Evolutionary conservation across 1,140 invertebrate genomes (phyloP).

Genomic region (Ruditapes philippinarum): DNA sequence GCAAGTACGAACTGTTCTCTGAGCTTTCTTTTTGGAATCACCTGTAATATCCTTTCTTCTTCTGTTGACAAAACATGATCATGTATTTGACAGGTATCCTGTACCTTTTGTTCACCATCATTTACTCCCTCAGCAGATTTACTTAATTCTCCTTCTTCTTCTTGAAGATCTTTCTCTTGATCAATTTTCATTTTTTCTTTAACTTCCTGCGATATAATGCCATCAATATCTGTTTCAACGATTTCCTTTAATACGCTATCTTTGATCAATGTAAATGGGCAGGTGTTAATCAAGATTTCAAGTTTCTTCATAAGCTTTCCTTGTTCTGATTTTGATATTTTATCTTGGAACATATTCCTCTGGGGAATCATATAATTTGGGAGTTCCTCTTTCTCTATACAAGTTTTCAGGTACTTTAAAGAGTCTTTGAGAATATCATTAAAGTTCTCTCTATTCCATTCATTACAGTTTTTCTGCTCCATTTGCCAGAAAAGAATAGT

Average conservation of each 20-base stretch:
- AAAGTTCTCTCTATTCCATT: not conserved
- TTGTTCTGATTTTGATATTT: not conserved
- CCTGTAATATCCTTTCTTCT: not conserved
- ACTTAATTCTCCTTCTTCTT: too few species aligned
- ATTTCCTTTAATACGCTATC: too few species aligned
- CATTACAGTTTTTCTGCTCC: not conserved
- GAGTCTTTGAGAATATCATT: not conserved
- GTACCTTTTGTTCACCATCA: too few species aligned
- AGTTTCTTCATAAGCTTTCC: not conserved
- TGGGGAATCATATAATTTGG: conserved; percentile 43
- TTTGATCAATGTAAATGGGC: too few species aligned
- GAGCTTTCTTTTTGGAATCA: not conserved
- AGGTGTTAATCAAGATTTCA: not conserved
- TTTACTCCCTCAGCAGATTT: too few species aligned
- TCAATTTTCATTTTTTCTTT: not conserved
- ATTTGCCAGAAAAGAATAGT: conserved; percentile 24
- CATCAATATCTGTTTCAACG: not conserved
- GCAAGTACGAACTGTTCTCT: not conserved
- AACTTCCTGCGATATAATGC: not conserved
- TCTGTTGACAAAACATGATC: not conserved
- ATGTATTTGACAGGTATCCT: too few species aligned
- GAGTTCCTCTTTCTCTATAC: not conserved
- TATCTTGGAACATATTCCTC: not conserved
- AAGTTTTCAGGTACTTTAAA: not conserved
- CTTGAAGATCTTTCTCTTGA: too few species aligned